Percentiles rank a stretch among this genome's conserved stretches.
Conservation (phyloP, 1,140 invertebrate genomes). For the Ruditapes philippinarum region DNA sequence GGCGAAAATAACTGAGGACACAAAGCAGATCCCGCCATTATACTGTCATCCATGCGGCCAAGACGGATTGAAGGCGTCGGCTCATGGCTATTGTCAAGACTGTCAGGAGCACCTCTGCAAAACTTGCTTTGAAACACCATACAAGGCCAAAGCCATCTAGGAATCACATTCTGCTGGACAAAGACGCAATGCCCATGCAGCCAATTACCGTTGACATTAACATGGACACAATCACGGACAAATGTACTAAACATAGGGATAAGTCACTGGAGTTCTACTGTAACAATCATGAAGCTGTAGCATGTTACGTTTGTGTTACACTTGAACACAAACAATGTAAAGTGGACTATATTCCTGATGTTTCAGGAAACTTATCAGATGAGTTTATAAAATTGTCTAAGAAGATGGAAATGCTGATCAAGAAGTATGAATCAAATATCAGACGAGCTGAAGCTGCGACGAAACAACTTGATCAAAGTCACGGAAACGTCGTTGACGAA, state of each 20-base stretch:
- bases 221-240: background rate
- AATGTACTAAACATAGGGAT: background rate
- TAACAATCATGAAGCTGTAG: too few species aligned
- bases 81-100: background rate
- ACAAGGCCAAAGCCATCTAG: background rate
- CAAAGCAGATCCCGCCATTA: too few species aligned
- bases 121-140: background rate
- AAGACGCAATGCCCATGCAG: background rate
- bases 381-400: background rate
- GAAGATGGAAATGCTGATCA: background rate
- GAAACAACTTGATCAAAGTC: background rate
- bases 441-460: background rate
- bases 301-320: too few species aligned
- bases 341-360: too few species aligned
- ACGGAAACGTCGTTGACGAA: too few species aligned
- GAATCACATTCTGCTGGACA: background rate
- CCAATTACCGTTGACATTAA: background rate
- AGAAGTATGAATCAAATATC: background rate
- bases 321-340: too few species aligned
- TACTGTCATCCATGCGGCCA: background rate
- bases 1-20: too few species aligned
- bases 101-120: background rate
- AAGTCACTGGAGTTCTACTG: background rate
- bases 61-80: background rate
- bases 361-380: background rate